These are phyloP conservation scores for Neocrepidodera transversa DNA, from an alignment of 2,888 invertebrate genomes.

Conservation along the genomic window DNA sequence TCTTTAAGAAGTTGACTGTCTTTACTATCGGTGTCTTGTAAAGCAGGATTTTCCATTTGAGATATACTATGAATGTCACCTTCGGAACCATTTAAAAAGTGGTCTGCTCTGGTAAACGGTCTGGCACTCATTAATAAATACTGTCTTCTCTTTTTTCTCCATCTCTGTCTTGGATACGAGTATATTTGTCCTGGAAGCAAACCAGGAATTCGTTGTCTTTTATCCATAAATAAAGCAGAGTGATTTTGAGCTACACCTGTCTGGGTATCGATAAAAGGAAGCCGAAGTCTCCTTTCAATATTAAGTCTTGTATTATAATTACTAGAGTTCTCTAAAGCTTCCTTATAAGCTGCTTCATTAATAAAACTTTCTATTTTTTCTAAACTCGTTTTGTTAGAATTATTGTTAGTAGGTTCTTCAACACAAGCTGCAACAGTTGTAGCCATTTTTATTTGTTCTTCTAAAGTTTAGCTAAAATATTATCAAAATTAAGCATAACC, in stretches of 20 bases:
- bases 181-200: conserved; percentile 71
- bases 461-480: conserved; percentile 28
- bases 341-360: conserved; percentile 74
- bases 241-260: conserved; percentile 97
- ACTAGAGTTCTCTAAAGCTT: conserved; percentile 91
- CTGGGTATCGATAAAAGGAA: conserved; percentile 96
- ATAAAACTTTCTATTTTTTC: conserved; percentile 11
- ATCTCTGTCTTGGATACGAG: conserved; percentile 88
- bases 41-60: conserved; percentile 67
- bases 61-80: conserved; percentile 69
- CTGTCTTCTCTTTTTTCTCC: conserved; percentile 90
- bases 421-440: not conserved
- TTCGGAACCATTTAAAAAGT: conserved; percentile 55
- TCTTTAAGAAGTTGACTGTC: conserved; percentile 84
- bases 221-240: conserved; percentile 87
- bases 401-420: conserved; percentile 2
- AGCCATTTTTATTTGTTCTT: not conserved
- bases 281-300: conserved; percentile 87
- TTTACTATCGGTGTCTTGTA: conserved; percentile 74
- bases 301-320: conserved; percentile 92
- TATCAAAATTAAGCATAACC: conserved; percentile 55
- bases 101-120: conserved; percentile 57
- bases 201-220: conserved; percentile 90
- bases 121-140: conserved; percentile 71
- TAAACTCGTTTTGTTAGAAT: not conserved